Evolutionary conservation across 1,140 invertebrate genomes (phyloP).

Genomic region (Protaetia brevitarsis): DNA sequence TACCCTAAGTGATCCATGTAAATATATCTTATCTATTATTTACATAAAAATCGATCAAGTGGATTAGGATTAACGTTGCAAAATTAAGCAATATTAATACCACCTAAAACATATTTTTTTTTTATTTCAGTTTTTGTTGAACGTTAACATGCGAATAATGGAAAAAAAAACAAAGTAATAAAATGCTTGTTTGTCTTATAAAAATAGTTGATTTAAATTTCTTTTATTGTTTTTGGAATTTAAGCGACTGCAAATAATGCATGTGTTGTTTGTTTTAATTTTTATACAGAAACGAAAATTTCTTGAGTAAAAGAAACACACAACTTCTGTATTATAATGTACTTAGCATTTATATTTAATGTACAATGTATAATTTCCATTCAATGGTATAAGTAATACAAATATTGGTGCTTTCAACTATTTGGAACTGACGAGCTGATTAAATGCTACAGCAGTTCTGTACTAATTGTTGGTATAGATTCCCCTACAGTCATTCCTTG

Average conservation of each 20-base stretch:
- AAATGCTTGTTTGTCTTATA: too few species aligned
- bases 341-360: conserved; percentile 43
- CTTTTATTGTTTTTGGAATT: too few species aligned
- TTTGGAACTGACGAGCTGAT: conserved; percentile 33
- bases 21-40: background rate
- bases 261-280: too few species aligned
- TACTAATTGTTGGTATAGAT: conserved; percentile 33
- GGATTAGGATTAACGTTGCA: background rate
- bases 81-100: too few species aligned
- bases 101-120: too few species aligned
- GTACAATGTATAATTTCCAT: conserved; percentile 43
- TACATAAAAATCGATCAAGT: background rate
- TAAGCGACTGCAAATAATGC: too few species aligned
- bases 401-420: conserved; percentile 49
- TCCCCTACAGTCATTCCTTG: conserved; percentile 33
- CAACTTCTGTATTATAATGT: conserved; percentile 30
- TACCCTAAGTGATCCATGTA: too few species aligned
- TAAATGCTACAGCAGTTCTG: conserved; percentile 30
- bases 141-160: too few species aligned
- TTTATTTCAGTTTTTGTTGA: too few species aligned
- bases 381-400: conserved; percentile 39
- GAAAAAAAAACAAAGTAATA: too few species aligned
- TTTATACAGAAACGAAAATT: too few species aligned
- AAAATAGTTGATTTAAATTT: too few species aligned
- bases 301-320: conserved; percentile 1